Base-by-base conservation (phyloP, 2,888 invertebrate species). In the Lithophane leautieri region DNA sequence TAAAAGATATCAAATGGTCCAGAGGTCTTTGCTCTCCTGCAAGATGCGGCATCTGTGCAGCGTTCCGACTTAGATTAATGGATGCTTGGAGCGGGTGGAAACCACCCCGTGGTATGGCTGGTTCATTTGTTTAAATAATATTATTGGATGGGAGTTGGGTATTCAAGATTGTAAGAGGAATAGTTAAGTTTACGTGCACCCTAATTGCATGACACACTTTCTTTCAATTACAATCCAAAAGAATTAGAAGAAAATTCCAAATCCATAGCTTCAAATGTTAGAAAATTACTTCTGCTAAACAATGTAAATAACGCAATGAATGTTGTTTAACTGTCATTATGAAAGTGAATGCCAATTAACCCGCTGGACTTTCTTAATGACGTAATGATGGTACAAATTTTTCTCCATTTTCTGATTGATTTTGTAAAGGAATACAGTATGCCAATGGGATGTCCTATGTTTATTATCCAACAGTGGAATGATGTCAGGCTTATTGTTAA, bases 51-150 rank as follows among this genome's bases (percentile, higher is more conserved):
- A 83, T 86, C 88, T 86, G 86, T 78, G 86, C 77, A 70, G 68
- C 73, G 84, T 79, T 75, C 74, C 66, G 79, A 77, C 78, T 74
- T 83, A 86, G 86, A 86, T 86, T 84, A 86, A 86, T 86, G 74
- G 86, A 73, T 56, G 72, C 66, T 44, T 52, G 69, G 70, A 78
- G 54, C 73, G 69, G 73, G 88, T 70, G 87, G 79, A 82, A 83
- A 85, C 86, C 82, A 78, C 67, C 79, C 76, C 60, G 61, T 22
- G 78, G 76, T 83, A 61, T 82, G 40, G 74, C 73, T 52, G 73
- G 56, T 76, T 86, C 81, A 86, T 86, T 86, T 86, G 88, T 81
- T 86, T 81, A 86, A 81, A 81, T 86, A 78, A 68, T 86, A 78
- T 78, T 81, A 81, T 83, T 83, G 73, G 72, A 76, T 73, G 34